Base-by-base conservation (phyloP, 2,797 vertebrate species). In the Mus caroli region DNA sequence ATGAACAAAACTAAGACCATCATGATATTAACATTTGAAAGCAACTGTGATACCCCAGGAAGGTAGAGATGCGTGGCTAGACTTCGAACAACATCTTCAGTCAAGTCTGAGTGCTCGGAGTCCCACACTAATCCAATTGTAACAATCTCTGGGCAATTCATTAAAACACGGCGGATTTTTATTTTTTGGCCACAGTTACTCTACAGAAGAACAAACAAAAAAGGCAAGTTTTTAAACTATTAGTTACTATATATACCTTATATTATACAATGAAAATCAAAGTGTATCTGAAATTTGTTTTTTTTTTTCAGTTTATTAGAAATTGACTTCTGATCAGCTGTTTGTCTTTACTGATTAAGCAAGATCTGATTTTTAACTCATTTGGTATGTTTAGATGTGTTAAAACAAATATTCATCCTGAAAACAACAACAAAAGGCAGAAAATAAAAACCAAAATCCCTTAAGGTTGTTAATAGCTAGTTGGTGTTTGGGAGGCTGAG, bases 91-190 rank as follows among this genome's bases (percentile, higher is more conserved):
- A 99, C 99, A 40, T 99, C 99, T 95, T 99, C 99, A 0, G 99
- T 99, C 96, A 99, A 98, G 97, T 99, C 99, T 0, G 99, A 99
- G 98, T 99, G 99, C n/a, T 99, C 99, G 0, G 99, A 99, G 98
- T 99, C 99, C 99, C 99, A 99, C 64, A 99, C 99, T 54, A 99
- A 99, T 83, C 99, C 99, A 0, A 99, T 99, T n/a, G 99, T 99
- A 20, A 99, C 99, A 26, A 99, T 99, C 98, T 99, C 99, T 0
- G 99, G 99, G 86, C 99, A 99, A 98, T 99, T 99, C 99, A 99
- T 99, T 84, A 99, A 99, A 96, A 99, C 99, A 37, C 99, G 99
- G 37, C 99, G 99, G 89, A 99, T 99, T 98, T 99, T 99, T 95
- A 99, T 99, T 98, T 98, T 99, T 98, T 99, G 99, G 88, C 99